Conservation (phyloP, 2,113 vertebrate species). For the Apodemus speciosus region DNA sequence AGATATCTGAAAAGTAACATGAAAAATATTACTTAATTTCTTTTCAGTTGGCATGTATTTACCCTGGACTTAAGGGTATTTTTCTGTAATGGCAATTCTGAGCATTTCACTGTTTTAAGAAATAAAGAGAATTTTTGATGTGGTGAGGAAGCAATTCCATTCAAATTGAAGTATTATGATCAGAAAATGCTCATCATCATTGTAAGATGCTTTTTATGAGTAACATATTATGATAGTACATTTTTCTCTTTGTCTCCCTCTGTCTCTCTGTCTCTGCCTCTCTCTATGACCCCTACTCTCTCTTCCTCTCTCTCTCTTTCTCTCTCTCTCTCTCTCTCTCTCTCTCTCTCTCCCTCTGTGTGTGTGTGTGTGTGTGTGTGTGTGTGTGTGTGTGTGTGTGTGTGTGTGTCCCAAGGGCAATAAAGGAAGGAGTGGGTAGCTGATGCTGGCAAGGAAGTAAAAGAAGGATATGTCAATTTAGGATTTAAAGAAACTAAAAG, state of each 20-base stretch:
- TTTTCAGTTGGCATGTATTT: constrained; percentile 60
- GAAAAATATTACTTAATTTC: constrained; percentile 11
- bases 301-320: too few species aligned
- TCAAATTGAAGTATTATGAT: constrained; percentile 43
- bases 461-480: constrained; percentile 57
- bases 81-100: constrained; percentile 56
- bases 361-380: too few species aligned
- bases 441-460: constrained; percentile 38
- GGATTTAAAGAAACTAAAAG: constrained; percentile 69
- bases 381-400: too few species aligned
- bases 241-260: not conserved
- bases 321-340: too few species aligned
- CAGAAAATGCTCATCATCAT: constrained; percentile 10
- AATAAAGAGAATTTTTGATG: constrained; percentile 24
- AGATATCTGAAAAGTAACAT: constrained; percentile 56
- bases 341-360: too few species aligned
- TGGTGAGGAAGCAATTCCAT: constrained; percentile 46
- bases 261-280: not conserved
- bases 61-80: constrained; percentile 29
- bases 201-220: not conserved
- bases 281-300: not conserved
- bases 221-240: not conserved
- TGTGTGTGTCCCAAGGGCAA: not conserved
- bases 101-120: constrained; percentile 35
- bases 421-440: not conserved